Base-by-base conservation (phyloP, 2,888 invertebrate genomes). In the Lacanobia wlatinum region DNA sequence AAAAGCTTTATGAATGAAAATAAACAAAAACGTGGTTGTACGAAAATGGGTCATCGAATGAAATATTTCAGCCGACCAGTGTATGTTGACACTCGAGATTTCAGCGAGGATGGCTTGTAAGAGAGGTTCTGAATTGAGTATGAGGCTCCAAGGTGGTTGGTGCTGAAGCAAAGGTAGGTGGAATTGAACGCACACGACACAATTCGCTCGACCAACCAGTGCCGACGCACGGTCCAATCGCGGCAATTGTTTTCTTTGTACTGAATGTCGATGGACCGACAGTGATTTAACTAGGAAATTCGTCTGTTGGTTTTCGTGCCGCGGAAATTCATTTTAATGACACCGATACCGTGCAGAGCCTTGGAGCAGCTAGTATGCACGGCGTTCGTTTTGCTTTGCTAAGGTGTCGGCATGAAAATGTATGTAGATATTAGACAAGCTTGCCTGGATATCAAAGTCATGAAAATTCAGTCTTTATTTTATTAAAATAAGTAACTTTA, bases 31-130 rank as follows among this genome's bases (percentile, higher is more conserved):
- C 87, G 85, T 86, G 89, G 88, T 88, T 89, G 87, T 88, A 89
- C 88, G 89, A 92, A 93, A 93, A 92, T 92, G 87, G 92, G 93
- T 92, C 92, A 92, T 92, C 91, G 91, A 90, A 90, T 89, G 89
- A 89, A 89, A 90, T 89, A 87, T 87, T 84, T 83, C 83, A 82
- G 76, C 78, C 82, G 86, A 80, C 91, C 91, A 91, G 83, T 80
- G 63, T 79, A 89, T 80, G 74, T 63, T 82, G 91, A 86, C 73
- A 84, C 83, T 82, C 78, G 85, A 80, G 81, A 80, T 82, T 85
- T 82, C 68, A 77, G 63, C 48, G 81, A 79, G 68, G 75, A 71
- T 55, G 76, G 82, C 78, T 76, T 70, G 50, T 64, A 40, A 40
- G 23, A 34, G 66, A 53, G 40, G 43, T 59, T 68, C 53, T 40